Evolutionary conservation across 2,797 vertebrate genomes (phyloP).

Genomic region (Syngnathus rostellatus): DNA sequence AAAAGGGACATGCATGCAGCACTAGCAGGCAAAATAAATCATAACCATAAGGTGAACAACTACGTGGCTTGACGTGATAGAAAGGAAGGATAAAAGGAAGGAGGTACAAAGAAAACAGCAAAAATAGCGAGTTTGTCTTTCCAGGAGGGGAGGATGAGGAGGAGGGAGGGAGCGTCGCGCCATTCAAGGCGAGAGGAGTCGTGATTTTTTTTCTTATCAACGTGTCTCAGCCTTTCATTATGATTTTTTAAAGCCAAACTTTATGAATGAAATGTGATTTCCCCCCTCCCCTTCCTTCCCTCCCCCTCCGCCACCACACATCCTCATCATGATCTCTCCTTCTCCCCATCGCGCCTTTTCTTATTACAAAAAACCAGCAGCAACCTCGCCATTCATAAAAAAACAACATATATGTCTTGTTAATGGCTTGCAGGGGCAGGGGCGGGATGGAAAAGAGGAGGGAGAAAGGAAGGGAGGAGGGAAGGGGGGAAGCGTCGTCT

Average conservation of each 20-base stretch:
- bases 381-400: conserved; percentile 78
- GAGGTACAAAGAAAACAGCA: not conserved
- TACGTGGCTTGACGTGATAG: not conserved
- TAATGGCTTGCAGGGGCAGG: conserved; percentile 21
- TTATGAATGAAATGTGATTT: conserved; percentile 83
- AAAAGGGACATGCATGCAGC: not conserved
- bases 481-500: not conserved
- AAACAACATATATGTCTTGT: conserved; percentile 15
- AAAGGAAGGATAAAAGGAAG: not conserved
- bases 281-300: conserved; percentile 54
- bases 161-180: conserved; percentile 40
- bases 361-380: not conserved
- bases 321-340: conserved; percentile 58
- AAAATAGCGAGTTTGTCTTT: conserved; percentile 3
- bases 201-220: conserved; percentile 76
- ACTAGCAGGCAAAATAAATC: not conserved
- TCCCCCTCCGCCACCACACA: conserved; percentile 59
- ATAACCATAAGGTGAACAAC: not conserved
- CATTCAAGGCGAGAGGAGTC: conserved; percentile 58
- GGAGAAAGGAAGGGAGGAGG: conserved; percentile 10
- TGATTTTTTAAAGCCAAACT: conserved; percentile 82
- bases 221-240: conserved; percentile 77
- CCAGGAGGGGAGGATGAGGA: conserved; percentile 7
- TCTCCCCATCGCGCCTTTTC: conserved; percentile 61
- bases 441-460: conserved; percentile 4